These are phyloP conservation scores for Dendroctonus valens DNA, from an alignment of 1,140 invertebrate species.

Conservation along the genomic window DNA sequence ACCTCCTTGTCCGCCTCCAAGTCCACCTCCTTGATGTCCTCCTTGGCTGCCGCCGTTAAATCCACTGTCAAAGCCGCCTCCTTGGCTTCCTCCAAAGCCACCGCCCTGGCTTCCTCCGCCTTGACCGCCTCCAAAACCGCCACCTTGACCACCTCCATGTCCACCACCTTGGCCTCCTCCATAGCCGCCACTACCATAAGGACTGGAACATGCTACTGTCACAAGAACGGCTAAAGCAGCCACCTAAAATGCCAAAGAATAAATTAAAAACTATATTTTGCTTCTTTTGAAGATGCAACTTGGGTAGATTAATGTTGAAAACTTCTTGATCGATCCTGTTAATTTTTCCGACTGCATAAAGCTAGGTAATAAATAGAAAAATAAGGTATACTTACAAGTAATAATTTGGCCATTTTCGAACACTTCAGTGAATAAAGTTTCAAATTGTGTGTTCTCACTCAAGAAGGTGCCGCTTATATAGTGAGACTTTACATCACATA, in stretches of 20 bases:
- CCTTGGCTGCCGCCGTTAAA: neutral
- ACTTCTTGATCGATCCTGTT: neutral
- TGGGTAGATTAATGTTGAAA: neutral
- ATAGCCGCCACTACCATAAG: neutral
- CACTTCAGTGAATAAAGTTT: too few species aligned
- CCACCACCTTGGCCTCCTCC: conserved; percentile 2
- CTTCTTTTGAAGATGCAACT: neutral
- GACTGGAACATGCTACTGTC: neutral
- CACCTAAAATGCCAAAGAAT: neutral
- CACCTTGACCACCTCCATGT: conserved; percentile 10
- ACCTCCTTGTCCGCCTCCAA: conserved; percentile 10
- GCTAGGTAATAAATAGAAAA: neutral
- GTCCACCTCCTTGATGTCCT: conserved; percentile 4
- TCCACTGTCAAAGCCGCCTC: conserved; percentile 1
- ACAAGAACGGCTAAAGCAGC: neutral
- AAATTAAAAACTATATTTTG: neutral
- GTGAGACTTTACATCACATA: too few species aligned
- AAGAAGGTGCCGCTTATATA: too few species aligned
- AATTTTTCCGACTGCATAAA: neutral
- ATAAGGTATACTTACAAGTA: too few species aligned
- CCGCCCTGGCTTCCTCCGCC: conserved; percentile 5
- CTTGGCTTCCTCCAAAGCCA: conserved; percentile 14
- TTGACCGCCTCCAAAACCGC: conserved; percentile 19
- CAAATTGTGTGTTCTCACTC: too few species aligned
- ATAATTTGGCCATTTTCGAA: too few species aligned